Conservation (phyloP, 1,140 invertebrate genomes). For the Centruroides vittatus region DNA sequence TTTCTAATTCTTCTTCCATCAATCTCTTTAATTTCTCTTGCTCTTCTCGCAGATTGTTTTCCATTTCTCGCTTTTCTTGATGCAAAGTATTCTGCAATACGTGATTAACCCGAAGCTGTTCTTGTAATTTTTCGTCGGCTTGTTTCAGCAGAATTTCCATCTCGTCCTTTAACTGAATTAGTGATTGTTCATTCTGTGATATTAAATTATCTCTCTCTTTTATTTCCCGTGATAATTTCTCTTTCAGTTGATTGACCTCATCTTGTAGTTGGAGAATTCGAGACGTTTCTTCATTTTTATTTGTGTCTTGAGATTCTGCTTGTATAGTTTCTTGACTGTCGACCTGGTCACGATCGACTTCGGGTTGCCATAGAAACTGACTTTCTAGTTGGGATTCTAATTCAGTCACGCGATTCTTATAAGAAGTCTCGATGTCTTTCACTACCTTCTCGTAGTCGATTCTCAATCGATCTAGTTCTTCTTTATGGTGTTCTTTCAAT, state of each 20-base stretch:
- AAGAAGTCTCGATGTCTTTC: neutral
- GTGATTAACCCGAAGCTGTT: neutral
- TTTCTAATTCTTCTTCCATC: no score
- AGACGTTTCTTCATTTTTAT: neutral
- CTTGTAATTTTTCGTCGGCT: neutral
- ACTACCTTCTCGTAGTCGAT: neutral
- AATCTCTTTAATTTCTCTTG: no score
- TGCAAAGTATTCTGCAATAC: neutral
- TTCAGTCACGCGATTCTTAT: neutral
- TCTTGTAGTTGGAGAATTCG: neutral
- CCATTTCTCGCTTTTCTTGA: neutral
- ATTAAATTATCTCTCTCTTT: neutral
- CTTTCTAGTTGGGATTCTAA: neutral
- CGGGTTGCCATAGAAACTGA: neutral
- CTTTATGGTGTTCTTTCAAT: neutral
- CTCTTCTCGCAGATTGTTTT: neutral
- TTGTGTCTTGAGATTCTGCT: no score
- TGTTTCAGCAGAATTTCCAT: neutral
- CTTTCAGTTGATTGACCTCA: neutral
- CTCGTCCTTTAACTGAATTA: neutral
- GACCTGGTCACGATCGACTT: neutral
- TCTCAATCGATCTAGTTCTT: neutral
- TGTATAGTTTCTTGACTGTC: no score
- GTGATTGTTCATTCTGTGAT: neutral
- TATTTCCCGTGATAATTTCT: neutral